Conservation (phyloP, 2,888 invertebrate genomes). For the Drosophila suboccidentalis region DNA sequence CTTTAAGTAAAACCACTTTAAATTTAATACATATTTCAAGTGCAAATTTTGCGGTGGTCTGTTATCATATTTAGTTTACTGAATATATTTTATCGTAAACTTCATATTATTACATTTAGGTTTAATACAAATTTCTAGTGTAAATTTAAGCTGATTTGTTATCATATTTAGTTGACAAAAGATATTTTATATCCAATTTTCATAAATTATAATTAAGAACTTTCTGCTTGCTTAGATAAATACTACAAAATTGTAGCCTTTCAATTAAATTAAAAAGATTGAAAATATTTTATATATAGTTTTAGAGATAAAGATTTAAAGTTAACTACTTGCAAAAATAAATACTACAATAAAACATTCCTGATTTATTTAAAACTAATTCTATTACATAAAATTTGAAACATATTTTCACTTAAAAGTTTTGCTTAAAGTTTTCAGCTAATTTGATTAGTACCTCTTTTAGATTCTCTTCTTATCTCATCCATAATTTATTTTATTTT, state of each 20-base stretch:
- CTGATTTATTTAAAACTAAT: too few species aligned
- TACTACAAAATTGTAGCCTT: not conserved
- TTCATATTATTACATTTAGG: too few species aligned
- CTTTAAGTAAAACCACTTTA: constrained; percentile 15
- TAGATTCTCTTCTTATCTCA: not conserved
- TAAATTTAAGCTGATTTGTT: too few species aligned
- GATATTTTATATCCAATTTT: not conserved
- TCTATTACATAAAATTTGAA: not conserved
- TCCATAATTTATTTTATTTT: not conserved
- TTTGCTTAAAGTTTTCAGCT: not conserved
- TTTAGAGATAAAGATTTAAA: not conserved
- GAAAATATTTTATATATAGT: not conserved
- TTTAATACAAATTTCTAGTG: too few species aligned
- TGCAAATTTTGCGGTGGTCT: not conserved
- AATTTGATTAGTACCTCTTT: not conserved
- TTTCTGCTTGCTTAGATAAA: not conserved
- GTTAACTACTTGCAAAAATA: not conserved
- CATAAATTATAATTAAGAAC: not conserved
- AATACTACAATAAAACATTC: not conserved
- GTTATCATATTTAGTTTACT: not conserved
- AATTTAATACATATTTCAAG: not conserved
- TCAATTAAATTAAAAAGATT: not conserved
- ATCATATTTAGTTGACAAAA: too few species aligned
- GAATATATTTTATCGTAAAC: too few species aligned
- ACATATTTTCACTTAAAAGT: not conserved